Conservation (phyloP, 1,140 invertebrate species). For the Papilio xuthus region DNA sequence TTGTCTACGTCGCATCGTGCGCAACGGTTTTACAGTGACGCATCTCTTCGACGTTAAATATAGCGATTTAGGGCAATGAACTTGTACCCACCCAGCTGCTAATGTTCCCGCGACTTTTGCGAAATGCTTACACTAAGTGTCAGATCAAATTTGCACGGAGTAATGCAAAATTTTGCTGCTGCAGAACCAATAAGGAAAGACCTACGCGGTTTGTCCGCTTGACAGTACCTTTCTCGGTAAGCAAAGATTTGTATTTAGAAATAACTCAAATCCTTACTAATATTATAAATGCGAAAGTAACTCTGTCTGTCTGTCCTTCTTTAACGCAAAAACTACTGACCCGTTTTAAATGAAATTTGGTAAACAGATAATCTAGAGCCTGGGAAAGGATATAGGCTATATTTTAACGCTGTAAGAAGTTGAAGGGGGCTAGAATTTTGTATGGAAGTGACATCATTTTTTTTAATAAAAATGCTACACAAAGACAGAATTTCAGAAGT, state of each 20-base stretch:
- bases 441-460: too few species aligned
- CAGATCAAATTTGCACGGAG: not conserved
- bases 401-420: too few species aligned
- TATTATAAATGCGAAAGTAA: too few species aligned
- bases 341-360: too few species aligned
- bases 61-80: conserved; percentile 71
- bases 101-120: not conserved
- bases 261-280: too few species aligned
- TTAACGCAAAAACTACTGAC: too few species aligned
- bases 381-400: too few species aligned
- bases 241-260: not conserved
- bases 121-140: conserved; percentile 14
- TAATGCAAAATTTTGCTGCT: not conserved
- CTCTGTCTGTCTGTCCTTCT: too few species aligned
- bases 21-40: conserved; percentile 55
- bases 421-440: too few species aligned
- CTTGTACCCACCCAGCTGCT: conserved; percentile 45
- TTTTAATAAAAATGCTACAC: too few species aligned
- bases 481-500: too few species aligned
- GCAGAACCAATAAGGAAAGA: not conserved
- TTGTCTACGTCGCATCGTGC: conserved; percentile 42
- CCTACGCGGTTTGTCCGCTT: not conserved
- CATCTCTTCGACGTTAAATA: conserved; percentile 61
- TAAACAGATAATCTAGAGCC: too few species aligned
- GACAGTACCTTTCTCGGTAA: not conserved